A percentile compares a stretch with the other conserved stretches of the same genome.
Evolutionary conservation across 2,113 vertebrate species (phyloP).

Genomic region (Canis aureus): DNA sequence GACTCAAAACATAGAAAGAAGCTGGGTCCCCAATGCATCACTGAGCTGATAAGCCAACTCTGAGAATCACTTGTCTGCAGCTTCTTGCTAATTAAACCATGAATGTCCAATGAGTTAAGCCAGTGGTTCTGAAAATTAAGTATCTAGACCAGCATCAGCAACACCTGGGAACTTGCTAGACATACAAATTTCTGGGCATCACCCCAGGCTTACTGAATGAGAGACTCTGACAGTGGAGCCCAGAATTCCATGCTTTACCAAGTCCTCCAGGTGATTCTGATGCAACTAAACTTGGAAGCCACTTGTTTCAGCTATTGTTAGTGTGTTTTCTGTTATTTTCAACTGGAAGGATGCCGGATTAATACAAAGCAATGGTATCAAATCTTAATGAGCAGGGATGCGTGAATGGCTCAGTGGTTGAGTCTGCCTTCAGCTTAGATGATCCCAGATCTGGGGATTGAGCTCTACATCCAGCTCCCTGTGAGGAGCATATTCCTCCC

Average conservation of each 20-base stretch:
- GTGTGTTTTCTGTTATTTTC: neutral
- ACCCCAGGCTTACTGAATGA: neutral
- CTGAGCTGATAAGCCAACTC: neutral
- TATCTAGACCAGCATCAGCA: neutral
- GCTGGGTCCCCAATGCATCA: accelerated
- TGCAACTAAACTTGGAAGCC: neutral
- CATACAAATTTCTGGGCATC: neutral
- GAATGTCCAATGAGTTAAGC: neutral
- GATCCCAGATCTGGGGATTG: too few species aligned
- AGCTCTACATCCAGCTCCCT: too few species aligned
- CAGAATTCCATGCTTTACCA: neutral
- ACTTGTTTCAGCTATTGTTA: neutral
- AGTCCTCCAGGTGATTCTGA: neutral
- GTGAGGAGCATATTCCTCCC: too few species aligned
- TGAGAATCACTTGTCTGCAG: neutral
- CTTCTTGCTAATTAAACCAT: neutral
- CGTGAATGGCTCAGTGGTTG: too few species aligned
- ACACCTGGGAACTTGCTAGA: neutral
- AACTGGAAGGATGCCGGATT: neutral
- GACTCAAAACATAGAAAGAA: neutral
- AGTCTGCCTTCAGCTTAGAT: too few species aligned
- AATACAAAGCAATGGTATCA: neutral
- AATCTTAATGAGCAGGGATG: neutral
- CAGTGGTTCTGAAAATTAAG: neutral
- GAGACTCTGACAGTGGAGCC: neutral